Evolutionary conservation across 30 jellyfish, hydroid and myxozoan species (phyloP), one percentile per base, ranked within the genome.

Genomic region (Hydra vulgaris): DNA sequence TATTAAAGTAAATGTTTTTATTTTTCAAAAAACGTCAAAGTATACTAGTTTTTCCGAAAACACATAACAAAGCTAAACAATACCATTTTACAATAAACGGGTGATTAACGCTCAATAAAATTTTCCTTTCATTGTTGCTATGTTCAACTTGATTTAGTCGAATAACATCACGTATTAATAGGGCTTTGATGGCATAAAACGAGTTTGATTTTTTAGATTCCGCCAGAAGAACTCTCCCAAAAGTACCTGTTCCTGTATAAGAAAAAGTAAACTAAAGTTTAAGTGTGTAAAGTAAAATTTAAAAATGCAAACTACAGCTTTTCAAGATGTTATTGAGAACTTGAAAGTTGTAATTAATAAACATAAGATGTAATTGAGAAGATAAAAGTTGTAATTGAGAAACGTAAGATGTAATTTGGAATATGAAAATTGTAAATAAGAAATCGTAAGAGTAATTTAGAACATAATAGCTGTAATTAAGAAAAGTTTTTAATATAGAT

Each of bases 201-300:
- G 67, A 76, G 53, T 66, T 79, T 54, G 79, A 76, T 0, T 78
- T 53, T 61, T 78, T 23, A 8, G 24, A 27, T 0, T 73, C 81
- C 23, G 95, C 98, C 18, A 92, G 96, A 72, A 92, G 88, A 1
- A 92, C 98, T 26, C 98, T 81, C 27, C 96, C 98, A 70, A 92
- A 92, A 18, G 98, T 92, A 17, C 98, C 98, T 27, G 98, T 83
- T 0, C 98, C 98, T 92, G 74, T 23, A 66, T 3, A 3, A 12
- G 61, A 40, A 40, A 40, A 40, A 12, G 12, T 3, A 40, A 40
- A 40, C 61, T 3, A 40, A 5, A 3, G 61, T 3, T 3, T 3
- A 40, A 40, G 61, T 3, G 61, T 40, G 61, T 40, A 40, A 40
- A 40, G 61, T 3, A 40, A 40, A 40, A 40, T 3, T 12, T 12